Percentiles rank a stretch among this genome's conserved stretches.
These are phyloP conservation scores for Electrona antarctica DNA, from an alignment of 2,113 vertebrate species.

Conservation along the genomic window DNA sequence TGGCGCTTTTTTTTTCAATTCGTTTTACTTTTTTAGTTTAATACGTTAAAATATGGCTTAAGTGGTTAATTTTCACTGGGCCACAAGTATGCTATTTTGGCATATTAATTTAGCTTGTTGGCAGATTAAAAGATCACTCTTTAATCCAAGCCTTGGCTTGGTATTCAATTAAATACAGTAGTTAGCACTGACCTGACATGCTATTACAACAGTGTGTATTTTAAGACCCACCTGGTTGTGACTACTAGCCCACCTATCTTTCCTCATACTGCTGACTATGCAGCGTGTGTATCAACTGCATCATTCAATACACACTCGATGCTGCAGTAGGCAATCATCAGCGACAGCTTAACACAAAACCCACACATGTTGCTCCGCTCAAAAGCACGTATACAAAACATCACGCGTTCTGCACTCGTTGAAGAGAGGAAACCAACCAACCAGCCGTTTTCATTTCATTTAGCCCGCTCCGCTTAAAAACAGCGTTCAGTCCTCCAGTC, in stretches of 20 bases:
- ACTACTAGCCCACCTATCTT: neutral
- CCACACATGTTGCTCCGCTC: too few relatives aligned
- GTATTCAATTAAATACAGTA: neutral
- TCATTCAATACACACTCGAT: neutral
- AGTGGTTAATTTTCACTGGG: neutral
- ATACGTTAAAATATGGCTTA: too few relatives aligned
- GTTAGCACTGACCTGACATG: neutral
- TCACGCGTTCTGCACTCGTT: too few relatives aligned
- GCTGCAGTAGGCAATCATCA: neutral
- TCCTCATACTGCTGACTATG: neutral
- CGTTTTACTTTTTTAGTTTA: too few relatives aligned
- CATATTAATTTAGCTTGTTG: neutral
- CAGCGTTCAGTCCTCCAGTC: neutral
- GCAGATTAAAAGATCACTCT: neutral
- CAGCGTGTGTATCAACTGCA: neutral
- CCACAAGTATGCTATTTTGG: neutral
- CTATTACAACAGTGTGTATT: neutral
- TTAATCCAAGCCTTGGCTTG: neutral
- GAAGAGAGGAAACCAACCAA: too few relatives aligned
- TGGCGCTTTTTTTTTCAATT: too few relatives aligned
- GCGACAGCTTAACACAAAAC: neutral
- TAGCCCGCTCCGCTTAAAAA: neutral
- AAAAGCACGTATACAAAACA: too few relatives aligned
- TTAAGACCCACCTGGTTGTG: slow-evolving; percentile 38
- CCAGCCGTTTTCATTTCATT: too few relatives aligned